Evolutionary conservation across 2,888 invertebrate genomes (phyloP).

Genomic region (Gymnocheta viridis): DNA sequence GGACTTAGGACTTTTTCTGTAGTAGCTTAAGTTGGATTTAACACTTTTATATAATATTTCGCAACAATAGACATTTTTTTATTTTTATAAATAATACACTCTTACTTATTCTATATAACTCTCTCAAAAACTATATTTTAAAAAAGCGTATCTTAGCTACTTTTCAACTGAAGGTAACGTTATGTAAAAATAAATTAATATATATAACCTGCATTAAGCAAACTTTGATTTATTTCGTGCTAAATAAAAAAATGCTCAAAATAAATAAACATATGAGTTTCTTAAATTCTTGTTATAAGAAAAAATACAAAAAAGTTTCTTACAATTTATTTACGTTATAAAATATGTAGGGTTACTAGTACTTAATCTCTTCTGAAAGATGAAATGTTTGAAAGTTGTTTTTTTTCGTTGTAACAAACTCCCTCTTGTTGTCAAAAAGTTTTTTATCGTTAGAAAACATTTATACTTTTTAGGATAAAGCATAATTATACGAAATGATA

Average conservation of each 20-base stretch:
- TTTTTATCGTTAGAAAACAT: neutral
- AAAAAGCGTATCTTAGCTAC: no score
- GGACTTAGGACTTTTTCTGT: no score
- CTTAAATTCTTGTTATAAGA: slow-evolving; percentile 12
- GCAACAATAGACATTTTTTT: no score
- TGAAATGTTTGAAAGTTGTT: no score
- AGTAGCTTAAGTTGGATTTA: no score
- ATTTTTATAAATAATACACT: no score
- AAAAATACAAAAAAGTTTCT: neutral
- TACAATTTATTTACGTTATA: neutral
- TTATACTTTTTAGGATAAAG: neutral
- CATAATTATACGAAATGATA: neutral
- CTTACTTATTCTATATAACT: no score
- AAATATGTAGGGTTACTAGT: neutral
- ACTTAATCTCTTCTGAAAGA: neutral
- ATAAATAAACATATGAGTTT: slow-evolving; percentile 24
- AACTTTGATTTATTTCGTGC: slow-evolving; percentile 54
- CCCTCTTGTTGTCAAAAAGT: neutral
- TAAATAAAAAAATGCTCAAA: slow-evolving; percentile 35
- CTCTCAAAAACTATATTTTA: no score
- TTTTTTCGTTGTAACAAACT: neutral
- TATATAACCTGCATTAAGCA: slow-evolving; percentile 37
- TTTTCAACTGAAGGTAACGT: no score
- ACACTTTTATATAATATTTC: no score
- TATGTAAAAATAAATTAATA: neutral